These are phyloP conservation scores for Picus viridis DNA, from an alignment of 2,797 vertebrate species.

Conservation along the genomic window DNA sequence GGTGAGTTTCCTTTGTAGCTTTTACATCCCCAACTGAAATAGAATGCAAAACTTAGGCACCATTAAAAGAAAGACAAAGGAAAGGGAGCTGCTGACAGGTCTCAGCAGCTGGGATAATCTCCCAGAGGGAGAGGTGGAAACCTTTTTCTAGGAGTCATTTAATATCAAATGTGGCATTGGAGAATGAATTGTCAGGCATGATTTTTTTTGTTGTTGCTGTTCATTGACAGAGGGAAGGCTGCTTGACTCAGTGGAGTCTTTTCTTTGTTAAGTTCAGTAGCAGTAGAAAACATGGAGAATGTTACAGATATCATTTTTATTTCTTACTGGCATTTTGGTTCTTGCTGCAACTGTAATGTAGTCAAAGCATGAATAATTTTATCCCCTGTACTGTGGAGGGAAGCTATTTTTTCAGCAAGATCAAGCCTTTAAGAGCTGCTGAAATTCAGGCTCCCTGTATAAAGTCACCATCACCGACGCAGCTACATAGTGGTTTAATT, in stretches of 20 bases:
- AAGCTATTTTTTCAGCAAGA: neutral
- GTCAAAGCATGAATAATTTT: neutral
- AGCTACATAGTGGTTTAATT: neutral
- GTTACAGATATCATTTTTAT: neutral
- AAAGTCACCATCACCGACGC: neutral
- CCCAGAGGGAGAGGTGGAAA: slow-evolving; percentile 27
- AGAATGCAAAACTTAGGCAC: slow-evolving; percentile 52
- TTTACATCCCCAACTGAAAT: slow-evolving; percentile 26
- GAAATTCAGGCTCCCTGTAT: neutral
- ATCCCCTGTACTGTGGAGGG: neutral
- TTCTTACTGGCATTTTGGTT: neutral
- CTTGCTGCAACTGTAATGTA: neutral
- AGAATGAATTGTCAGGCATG: slow-evolving; percentile 47
- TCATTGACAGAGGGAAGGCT: slow-evolving; percentile 17
- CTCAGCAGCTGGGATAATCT: slow-evolving; percentile 69
- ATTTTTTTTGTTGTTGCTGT: neutral
- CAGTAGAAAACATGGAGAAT: neutral
- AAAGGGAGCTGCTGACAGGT: slow-evolving; percentile 40
- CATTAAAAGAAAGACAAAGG: slow-evolving; percentile 40
- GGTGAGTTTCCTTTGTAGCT: neutral
- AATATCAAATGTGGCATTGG: slow-evolving; percentile 54
- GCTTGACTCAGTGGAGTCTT: slow-evolving; percentile 28
- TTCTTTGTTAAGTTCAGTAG: slow-evolving; percentile 33
- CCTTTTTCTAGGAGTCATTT: slow-evolving; percentile 64
- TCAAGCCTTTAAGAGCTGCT: neutral